phyloP scores from a whole-genome alignment of 1,140 invertebrate species.

The Calephelis virginiensis region DNA sequence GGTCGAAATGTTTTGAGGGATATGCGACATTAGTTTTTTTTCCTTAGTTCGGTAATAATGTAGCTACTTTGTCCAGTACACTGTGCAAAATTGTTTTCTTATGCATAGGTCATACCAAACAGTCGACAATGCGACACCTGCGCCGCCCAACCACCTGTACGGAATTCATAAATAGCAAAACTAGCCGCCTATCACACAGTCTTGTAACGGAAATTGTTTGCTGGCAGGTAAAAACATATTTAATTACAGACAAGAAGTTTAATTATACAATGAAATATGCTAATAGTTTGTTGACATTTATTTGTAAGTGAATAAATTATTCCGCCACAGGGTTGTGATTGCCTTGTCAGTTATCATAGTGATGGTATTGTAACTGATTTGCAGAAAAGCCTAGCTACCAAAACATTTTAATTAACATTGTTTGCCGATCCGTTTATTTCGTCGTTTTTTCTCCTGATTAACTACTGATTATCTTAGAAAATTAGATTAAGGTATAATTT shows the following conservation, averaged over 20 bases:
- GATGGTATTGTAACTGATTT: too few species aligned
- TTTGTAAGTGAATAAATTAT: too few species aligned
- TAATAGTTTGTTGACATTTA: not conserved
- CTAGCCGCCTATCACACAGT: slow-evolving; percentile 43
- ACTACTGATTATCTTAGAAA: too few species aligned
- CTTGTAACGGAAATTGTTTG: slow-evolving; percentile 25
- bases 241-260: not conserved
- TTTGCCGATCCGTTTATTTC: too few species aligned
- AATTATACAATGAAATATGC: not conserved
- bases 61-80: slow-evolving; percentile 29
- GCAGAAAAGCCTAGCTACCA: too few species aligned
- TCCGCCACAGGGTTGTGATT: too few species aligned
- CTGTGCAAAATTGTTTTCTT: slow-evolving; percentile 55
- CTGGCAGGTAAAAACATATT: not conserved
- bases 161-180: slow-evolving; percentile 65
- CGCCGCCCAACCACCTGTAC: slow-evolving; percentile 59
- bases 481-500: too few species aligned
- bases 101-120: slow-evolving; percentile 67
- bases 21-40: too few species aligned
- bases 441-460: too few species aligned
- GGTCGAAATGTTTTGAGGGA: too few species aligned
- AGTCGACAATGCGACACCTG: slow-evolving; percentile 68
- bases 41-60: slow-evolving; percentile 20
- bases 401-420: too few species aligned
- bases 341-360: too few species aligned